Evolutionary conservation across 2,113 vertebrate genomes (phyloP).

Genomic region (Sciurus niger): DNA sequence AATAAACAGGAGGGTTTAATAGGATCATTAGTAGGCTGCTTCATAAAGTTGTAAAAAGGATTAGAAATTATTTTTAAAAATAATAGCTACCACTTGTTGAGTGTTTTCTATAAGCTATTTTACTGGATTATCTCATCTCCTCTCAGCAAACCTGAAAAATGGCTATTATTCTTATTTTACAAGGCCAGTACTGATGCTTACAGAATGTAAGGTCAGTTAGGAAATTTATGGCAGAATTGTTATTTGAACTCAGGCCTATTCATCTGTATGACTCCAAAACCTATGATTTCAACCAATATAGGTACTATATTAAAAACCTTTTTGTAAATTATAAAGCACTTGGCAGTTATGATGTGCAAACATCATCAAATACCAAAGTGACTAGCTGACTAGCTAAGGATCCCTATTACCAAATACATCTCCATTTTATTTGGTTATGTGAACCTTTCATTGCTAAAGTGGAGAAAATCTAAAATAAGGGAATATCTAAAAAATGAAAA

Average conservation of each 20-base stretch:
- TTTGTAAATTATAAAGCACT: background rate
- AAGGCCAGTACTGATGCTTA: background rate
- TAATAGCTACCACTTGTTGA: slow-evolving; percentile 4
- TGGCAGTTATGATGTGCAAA: background rate
- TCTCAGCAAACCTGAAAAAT: slow-evolving; percentile 1
- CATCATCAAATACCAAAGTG: background rate
- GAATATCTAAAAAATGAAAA: background rate
- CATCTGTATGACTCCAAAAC: background rate
- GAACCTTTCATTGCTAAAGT: background rate
- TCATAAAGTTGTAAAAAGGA: slow-evolving; percentile 2
- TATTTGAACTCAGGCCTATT: slow-evolving; percentile 9
- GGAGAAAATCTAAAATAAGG: slow-evolving; percentile 46
- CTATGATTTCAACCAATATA: background rate
- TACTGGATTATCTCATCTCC: background rate
- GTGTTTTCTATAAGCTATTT: slow-evolving; percentile 6
- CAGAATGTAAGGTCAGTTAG: slow-evolving; percentile 17
- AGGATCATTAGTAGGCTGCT: background rate
- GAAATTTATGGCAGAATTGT: background rate
- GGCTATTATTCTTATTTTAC: slow-evolving; percentile 17
- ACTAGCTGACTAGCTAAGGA: background rate
- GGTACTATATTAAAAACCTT: background rate
- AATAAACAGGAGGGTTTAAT: background rate
- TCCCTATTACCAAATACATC: background rate
- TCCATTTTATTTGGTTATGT: background rate
- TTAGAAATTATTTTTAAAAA: slow-evolving; percentile 39